phyloP scores from a whole-genome alignment of 1,140 invertebrate genomes.

The Nomia melanderi region DNA sequence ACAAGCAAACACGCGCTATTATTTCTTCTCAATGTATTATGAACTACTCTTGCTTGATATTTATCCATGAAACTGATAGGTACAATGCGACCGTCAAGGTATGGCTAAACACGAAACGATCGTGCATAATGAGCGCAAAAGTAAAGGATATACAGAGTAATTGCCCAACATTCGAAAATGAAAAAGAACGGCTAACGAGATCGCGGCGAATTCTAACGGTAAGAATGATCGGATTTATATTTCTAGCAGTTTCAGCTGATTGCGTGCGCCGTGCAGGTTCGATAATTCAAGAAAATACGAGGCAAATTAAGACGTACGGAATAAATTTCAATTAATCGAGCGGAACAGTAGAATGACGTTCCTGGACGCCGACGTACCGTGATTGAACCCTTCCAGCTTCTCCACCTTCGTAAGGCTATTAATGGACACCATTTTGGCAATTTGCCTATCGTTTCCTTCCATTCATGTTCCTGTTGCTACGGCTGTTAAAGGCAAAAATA shows the following conservation, averaged over 20 bases:
- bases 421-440: constrained; percentile 70
- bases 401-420: constrained; percentile 63
- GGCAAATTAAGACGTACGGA: constrained; percentile 19
- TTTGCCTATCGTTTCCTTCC: constrained; percentile 70
- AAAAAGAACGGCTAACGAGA: not conserved
- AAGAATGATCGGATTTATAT: not conserved
- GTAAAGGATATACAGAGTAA: not conserved
- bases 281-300: constrained; percentile 40
- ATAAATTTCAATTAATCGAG: constrained; percentile 44
- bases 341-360: constrained; percentile 31
- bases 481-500: constrained; percentile 64
- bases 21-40: too few species aligned
- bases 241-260: not conserved
- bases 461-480: constrained; percentile 67
- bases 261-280: not conserved
- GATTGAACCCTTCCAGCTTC: constrained; percentile 45
- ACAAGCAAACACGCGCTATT: too few species aligned
- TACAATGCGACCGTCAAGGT: too few species aligned
- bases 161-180: not conserved
- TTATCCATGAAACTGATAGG: too few species aligned
- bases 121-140: not conserved
- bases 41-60: too few species aligned
- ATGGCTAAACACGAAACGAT: not conserved
- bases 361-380: constrained; percentile 28
- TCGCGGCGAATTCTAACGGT: not conserved